Base-by-base conservation (phyloP, 2,888 invertebrate species). In the Pristionchus exspectatus region DNA sequence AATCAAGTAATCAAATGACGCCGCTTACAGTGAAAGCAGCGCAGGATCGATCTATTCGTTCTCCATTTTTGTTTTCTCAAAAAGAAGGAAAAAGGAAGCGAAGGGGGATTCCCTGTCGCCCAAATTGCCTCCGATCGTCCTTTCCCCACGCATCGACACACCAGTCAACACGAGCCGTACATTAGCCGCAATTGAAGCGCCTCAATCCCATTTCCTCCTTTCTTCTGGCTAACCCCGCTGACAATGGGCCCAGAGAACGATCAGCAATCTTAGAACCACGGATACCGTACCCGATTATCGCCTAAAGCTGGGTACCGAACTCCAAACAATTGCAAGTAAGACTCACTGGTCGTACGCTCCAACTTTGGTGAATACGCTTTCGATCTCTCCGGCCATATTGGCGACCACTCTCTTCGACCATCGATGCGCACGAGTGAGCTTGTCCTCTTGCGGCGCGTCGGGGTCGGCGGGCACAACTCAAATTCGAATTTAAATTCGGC, bases 401-500 rank as follows among this genome's bases (percentile, higher is more conserved):
- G 93, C 93, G 56, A 94, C 93, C 90, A 93, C 93, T 89, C 93
- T 90, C 90, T 92, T 93, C 81, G 94, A 94, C 94, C 94, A 94
- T 84, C 94, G 93, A 74, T 92, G 92, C 4, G 91, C 90, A 2
- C 91, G 86, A 72, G 90, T 91, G 87, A 91, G 81, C 56, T 66
- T 69, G 90, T 91, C 92, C 90, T 91, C 66, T 2, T 59, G 59
- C 0, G 59, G 72, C 30, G 54, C 89, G 27, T 89, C 89, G n/a
- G 59, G 72, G 7, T 83, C 89, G 27, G 54, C 63, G 27, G 81
- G 63, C 18, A 88, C 87, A 74, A 88, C 87, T 88, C 74, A 74
- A 24, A 54, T 54, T 27, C n/a, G n/a, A 30, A 38, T 59, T 63
- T 59, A 33, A 56, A 33, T 85, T 18, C 9, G 44, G 24, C 59